Evolutionary conservation across 2,888 invertebrate genomes (phyloP).

Genomic region (Nymphalis c-album): DNA sequence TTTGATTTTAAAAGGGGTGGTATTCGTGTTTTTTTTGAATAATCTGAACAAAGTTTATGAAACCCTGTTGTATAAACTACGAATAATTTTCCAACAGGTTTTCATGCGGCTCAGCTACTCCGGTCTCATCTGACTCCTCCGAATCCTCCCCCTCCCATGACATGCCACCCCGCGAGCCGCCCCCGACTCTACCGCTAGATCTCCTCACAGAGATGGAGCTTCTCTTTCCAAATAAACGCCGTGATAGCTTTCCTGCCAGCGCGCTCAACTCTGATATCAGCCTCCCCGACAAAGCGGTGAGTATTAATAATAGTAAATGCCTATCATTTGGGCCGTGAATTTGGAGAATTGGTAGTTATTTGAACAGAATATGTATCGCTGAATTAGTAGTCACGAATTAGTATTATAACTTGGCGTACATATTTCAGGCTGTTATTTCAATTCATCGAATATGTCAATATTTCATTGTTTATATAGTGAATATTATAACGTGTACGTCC

Average conservation of each 20-base stretch:
- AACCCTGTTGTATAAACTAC: no score
- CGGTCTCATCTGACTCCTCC: conserved; percentile 70
- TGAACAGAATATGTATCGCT: neutral
- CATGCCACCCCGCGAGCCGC: conserved; percentile 53
- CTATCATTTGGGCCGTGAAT: neutral
- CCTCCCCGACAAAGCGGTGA: conserved; percentile 68
- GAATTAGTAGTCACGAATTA: no score
- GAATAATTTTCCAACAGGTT: conserved; percentile 48
- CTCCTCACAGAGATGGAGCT: conserved; percentile 73
- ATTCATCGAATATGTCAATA: neutral
- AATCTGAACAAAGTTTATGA: no score
- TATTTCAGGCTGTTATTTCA: no score
- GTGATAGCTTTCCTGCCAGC: conserved; percentile 63
- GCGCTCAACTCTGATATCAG: conserved; percentile 55
- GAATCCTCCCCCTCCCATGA: conserved; percentile 61
- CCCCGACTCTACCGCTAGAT: conserved; percentile 64
- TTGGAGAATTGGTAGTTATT: conserved; percentile 4
- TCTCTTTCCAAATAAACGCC: conserved; percentile 57
- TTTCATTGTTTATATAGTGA: neutral
- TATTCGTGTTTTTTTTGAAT: no score
- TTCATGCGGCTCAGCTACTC: conserved; percentile 73
- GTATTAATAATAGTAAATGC: conserved; percentile 40
- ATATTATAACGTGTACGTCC: neutral
- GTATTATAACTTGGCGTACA: no score
- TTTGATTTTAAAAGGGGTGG: no score